Base-by-base conservation (phyloP, 1,140 invertebrate species). In the Fopius arisanus region DNA sequence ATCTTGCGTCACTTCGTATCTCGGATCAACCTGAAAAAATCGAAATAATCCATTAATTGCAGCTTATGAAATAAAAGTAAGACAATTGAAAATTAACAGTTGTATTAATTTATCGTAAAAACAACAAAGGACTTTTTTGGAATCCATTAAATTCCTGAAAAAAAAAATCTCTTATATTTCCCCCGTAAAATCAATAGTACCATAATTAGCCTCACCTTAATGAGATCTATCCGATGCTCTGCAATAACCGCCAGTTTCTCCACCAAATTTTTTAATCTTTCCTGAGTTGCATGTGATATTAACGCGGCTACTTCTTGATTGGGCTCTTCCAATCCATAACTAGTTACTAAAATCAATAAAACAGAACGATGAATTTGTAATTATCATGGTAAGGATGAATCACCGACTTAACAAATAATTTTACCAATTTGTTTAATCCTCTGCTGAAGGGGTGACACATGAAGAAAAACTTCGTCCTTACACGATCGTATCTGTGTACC, bases 401-500 rank as follows among this genome's bases (percentile, higher is more conserved):
- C 4, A n/a, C n/a, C n/a, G n/a, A n/a, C n/a, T 48, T 16, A 3
- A 16, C 16, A 19, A 48, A 19, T 48, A 2, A 48, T 16, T 48
- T 80, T 88, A 94, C 93, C 91, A 79, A 93, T 92, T 87, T 92
- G 90, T 85, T 93, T 93, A 80, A 98, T 93, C 85, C 92, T 92
- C 70, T 92, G 90, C 80, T 95, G 93, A 75, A 98, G 90, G 59
- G 94, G 90, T 59, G 90, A 89, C 81, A 95, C 90, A 75, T 94
- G 92, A 77, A 98, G 91, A 86, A 98, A 94, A 77, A 94, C 92
- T 87, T 98, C 97, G 85, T 99, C 97, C 89, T 97, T 97, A 88
- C 96, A 97, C 0, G 97, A 98, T 77, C 97, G 87, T 71, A 98
- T 97, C 88, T 98, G 97, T 0, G 96, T 97, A 7, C 97, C 97